A percentile compares a stretch with the other conserved stretches of the same genome.
These are phyloP conservation scores for Halocynthia aurantium DNA, from an alignment of 23 tunicate genomes.

Conservation along the genomic window DNA sequence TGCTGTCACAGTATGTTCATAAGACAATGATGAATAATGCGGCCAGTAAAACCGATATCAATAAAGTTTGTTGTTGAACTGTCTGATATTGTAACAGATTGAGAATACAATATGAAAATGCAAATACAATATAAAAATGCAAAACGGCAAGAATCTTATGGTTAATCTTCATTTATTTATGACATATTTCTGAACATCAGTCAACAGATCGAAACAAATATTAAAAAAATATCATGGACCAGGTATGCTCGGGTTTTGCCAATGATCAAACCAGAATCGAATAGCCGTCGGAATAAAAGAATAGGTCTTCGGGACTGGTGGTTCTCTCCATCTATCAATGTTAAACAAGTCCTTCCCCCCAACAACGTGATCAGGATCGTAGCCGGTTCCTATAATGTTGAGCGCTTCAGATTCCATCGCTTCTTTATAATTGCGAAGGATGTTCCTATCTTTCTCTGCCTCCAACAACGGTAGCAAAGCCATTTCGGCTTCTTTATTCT, in stretches of 20 bases:
- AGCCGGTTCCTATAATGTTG: slow-evolving; percentile 85
- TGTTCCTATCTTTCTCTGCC: slow-evolving; percentile 75
- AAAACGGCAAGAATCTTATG: too few relatives aligned
- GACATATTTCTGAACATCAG: too few relatives aligned
- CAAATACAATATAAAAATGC: too few relatives aligned
- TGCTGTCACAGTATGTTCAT: too few relatives aligned
- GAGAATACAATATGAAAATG: too few relatives aligned
- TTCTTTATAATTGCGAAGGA: slow-evolving; percentile 41
- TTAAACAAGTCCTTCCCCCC: slow-evolving; percentile 17
- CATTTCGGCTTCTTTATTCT: slow-evolving; percentile 32
- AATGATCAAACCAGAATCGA: not conserved
- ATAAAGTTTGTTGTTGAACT: too few relatives aligned
- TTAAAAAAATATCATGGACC: slow-evolving; percentile 1
- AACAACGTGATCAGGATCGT: slow-evolving; percentile 46
- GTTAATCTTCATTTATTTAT: too few relatives aligned
- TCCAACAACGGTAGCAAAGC: slow-evolving; percentile 49
- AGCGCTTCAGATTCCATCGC: slow-evolving; percentile 86
- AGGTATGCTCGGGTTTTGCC: not conserved
- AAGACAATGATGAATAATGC: too few relatives aligned
- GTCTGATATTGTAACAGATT: too few relatives aligned
- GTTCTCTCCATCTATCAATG: slow-evolving; percentile 1
- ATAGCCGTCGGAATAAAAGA: slow-evolving; percentile 8
- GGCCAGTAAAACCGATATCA: too few relatives aligned
- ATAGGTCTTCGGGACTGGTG: not conserved
- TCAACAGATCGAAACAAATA: not conserved